Conservation (phyloP, 1,140 invertebrate genomes). For the Nasonia giraulti region DNA sequence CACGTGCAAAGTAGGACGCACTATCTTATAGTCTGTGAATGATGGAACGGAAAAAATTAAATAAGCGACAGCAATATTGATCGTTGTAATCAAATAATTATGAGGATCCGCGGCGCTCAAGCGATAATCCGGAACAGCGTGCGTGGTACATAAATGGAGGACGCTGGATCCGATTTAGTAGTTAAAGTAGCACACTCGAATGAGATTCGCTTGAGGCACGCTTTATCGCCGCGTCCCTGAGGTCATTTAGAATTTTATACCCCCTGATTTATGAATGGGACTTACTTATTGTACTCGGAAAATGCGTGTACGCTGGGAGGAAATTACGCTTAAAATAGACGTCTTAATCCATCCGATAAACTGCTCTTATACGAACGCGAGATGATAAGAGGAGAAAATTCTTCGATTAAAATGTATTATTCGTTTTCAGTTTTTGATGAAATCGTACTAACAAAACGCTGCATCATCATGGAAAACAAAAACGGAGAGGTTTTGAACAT, state of each 20-base stretch:
- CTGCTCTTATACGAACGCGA: neutral
- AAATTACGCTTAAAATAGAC: too few relatives aligned
- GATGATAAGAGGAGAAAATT: neutral
- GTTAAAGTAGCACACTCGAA: conserved; percentile 3
- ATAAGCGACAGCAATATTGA: neutral
- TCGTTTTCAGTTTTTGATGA: conserved; percentile 15
- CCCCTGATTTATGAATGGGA: neutral
- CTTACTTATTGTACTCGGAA: neutral
- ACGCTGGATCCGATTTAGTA: neutral
- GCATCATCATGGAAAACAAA: conserved; percentile 59
- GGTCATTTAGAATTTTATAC: neutral
- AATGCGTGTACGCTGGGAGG: too few relatives aligned
- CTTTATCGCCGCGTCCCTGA: neutral
- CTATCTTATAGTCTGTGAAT: too few relatives aligned
- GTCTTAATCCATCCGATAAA: too few relatives aligned
- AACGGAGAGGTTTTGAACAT: conserved; percentile 64
- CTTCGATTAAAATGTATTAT: neutral
- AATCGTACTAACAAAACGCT: neutral
- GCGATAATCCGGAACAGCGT: neutral
- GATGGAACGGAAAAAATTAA: neutral
- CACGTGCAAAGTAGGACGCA: too few relatives aligned
- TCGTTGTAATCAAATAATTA: conserved; percentile 21
- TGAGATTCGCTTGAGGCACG: neutral
- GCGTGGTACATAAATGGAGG: neutral
- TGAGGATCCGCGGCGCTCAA: neutral